phyloP scores from a whole-genome alignment of 2,113 vertebrate species.

The Archilochus colubris region DNA sequence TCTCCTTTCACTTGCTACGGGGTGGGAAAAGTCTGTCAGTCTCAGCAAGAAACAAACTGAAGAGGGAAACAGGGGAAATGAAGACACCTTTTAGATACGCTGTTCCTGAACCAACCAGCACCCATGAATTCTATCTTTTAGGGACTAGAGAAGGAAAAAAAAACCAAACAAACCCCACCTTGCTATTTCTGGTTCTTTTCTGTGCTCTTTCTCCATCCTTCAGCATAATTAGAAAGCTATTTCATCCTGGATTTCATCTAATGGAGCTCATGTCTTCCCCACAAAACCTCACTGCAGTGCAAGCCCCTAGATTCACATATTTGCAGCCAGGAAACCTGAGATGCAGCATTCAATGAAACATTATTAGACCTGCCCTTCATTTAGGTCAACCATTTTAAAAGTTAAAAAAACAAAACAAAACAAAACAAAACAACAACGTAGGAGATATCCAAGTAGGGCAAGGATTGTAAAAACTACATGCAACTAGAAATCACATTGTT shows the following conservation, averaged over 20 bases:
- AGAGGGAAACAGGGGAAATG: neutral
- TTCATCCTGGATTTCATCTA: slow-evolving; percentile 9
- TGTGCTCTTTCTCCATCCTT: neutral
- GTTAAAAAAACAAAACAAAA: neutral
- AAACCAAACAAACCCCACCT: no score
- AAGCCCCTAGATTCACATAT: neutral
- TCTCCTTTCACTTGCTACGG: neutral
- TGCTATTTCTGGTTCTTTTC: neutral
- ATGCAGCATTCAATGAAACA: neutral
- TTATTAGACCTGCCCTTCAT: neutral
- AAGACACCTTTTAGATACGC: neutral
- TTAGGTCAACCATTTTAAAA: neutral
- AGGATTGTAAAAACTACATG: neutral
- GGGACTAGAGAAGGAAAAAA: neutral
- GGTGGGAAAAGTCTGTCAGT: neutral
- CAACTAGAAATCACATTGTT: neutral
- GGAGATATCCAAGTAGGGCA: neutral
- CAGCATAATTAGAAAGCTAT: neutral
- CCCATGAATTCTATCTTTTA: neutral
- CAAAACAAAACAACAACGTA: accelerated
- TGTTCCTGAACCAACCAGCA: neutral
- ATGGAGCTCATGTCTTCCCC: neutral
- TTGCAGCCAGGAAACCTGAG: neutral
- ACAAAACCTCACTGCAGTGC: neutral
- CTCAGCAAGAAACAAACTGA: neutral